Percentiles rank a stretch among this genome's conserved stretches.
These are phyloP conservation scores for Corbicula japonica DNA, from an alignment of 2,888 invertebrate species.

Conservation along the genomic window DNA sequence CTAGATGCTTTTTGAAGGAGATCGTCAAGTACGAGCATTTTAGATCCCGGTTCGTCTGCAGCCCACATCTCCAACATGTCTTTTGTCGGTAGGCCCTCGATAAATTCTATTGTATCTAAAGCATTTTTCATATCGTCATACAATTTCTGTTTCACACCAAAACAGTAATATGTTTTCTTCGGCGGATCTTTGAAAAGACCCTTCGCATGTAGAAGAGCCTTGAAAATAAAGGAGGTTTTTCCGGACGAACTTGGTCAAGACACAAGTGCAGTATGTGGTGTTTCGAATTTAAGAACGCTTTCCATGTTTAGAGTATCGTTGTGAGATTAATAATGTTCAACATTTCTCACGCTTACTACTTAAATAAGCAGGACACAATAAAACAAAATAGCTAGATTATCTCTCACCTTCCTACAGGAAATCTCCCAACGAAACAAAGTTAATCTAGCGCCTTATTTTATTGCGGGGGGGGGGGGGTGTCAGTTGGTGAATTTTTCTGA, in stretches of 20 bases:
- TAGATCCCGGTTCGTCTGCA: slow-evolving; percentile 24
- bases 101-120: slow-evolving; percentile 22
- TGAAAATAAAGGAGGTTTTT: slow-evolving; percentile 15
- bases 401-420: too few relatives aligned
- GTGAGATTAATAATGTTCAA: too few relatives aligned
- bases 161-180: slow-evolving; percentile 17
- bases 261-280: slow-evolving; percentile 1
- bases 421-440: too few relatives aligned
- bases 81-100: slow-evolving; percentile 38
- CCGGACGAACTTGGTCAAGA: slow-evolving; percentile 24
- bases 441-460: too few relatives aligned
- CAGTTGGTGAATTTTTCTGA: too few relatives aligned
- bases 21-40: slow-evolving; percentile 42
- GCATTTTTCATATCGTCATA: slow-evolving; percentile 30
- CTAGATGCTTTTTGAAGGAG: slow-evolving; percentile 7
- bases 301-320: slow-evolving; percentile 24
- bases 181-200: slow-evolving; percentile 23
- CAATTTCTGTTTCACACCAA: slow-evolving; percentile 30
- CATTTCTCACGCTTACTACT: too few relatives aligned
- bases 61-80: slow-evolving; percentile 32
- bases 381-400: too few relatives aligned
- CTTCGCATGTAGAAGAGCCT: slow-evolving; percentile 14
- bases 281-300: slow-evolving; percentile 18
- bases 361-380: too few relatives aligned
- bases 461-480: too few relatives aligned